Conservation (phyloP, 1,140 invertebrate species). For the Zaprionus vittiger region DNA sequence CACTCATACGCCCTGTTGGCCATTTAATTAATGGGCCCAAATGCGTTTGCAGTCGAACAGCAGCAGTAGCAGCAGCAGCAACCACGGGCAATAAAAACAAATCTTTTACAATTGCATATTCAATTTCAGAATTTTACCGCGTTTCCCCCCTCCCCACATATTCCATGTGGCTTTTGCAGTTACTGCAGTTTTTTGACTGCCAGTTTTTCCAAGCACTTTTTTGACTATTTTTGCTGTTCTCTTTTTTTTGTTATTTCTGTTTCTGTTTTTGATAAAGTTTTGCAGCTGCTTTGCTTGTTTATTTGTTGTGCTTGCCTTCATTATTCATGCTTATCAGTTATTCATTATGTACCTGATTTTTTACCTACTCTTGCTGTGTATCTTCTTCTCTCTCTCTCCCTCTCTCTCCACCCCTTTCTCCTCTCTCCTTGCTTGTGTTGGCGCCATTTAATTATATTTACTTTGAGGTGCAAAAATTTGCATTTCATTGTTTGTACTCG, state of each 20-base stretch:
- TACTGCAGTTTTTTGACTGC: constrained; percentile 28
- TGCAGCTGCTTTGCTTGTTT: constrained; percentile 16
- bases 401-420: not conserved
- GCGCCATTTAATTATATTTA: constrained; percentile 62
- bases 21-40: constrained; percentile 74
- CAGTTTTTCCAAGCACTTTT: constrained; percentile 42
- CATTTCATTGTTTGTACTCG: constrained; percentile 65
- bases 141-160: not conserved
- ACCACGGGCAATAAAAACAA: constrained; percentile 34
- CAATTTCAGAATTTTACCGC: constrained; percentile 25
- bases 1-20: constrained; percentile 65
- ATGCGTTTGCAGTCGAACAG: constrained; percentile 33
- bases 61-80: constrained; percentile 16
- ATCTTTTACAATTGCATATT: constrained; percentile 39
- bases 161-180: not conserved
- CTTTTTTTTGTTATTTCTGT: constrained; percentile 8
- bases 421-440: constrained; percentile 29
- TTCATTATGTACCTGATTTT: constrained; percentile 67
- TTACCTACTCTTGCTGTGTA: not conserved
- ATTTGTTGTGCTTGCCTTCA: not conserved
- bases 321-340: constrained; percentile 65
- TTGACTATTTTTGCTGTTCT: constrained; percentile 20
- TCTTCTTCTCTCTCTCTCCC: not conserved
- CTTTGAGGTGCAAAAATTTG: constrained; percentile 66
- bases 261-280: constrained; percentile 38